Conservation (phyloP, 2,113 vertebrate species). For the Syngnathus floridae region DNA sequence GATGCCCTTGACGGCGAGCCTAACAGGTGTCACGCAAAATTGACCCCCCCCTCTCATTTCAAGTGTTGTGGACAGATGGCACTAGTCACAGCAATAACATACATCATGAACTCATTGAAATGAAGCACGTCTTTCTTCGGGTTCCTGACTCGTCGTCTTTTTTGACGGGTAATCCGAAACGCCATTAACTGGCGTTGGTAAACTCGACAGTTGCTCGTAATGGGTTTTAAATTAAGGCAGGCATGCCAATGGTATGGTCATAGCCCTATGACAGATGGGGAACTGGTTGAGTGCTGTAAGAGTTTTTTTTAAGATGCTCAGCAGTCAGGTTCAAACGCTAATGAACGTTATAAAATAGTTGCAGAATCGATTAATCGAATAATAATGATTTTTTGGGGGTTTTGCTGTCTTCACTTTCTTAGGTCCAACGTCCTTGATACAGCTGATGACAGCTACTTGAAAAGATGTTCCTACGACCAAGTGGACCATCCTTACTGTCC, state of each 20-base stretch:
- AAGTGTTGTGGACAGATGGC: conserved; percentile 10
- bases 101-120: conserved; percentile 30
- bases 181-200: neutral
- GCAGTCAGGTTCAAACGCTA: neutral
- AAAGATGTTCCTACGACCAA: conserved; percentile 75
- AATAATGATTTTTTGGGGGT: too few relatives aligned
- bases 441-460: conserved; percentile 73
- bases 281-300: neutral
- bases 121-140: conserved; percentile 17
- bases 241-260: neutral
- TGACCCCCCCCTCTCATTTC: conserved; percentile 9
- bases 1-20: conserved; percentile 59
- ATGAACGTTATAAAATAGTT: too few relatives aligned
- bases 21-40: conserved; percentile 58
- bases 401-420: neutral
- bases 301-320: neutral
- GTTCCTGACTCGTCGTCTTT: conserved; percentile 8
- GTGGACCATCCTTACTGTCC: conserved; percentile 82
- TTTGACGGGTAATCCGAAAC: conserved; percentile 10
- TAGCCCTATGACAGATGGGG: conserved; percentile 3
- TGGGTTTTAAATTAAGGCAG: neutral
- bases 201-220: conserved; percentile 5
- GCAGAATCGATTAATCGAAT: too few relatives aligned
- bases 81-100: conserved; percentile 16
- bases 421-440: conserved; percentile 83